Base-by-base conservation (phyloP, 2,797 vertebrate species). In the Hemibagrus guttatus region DNA sequence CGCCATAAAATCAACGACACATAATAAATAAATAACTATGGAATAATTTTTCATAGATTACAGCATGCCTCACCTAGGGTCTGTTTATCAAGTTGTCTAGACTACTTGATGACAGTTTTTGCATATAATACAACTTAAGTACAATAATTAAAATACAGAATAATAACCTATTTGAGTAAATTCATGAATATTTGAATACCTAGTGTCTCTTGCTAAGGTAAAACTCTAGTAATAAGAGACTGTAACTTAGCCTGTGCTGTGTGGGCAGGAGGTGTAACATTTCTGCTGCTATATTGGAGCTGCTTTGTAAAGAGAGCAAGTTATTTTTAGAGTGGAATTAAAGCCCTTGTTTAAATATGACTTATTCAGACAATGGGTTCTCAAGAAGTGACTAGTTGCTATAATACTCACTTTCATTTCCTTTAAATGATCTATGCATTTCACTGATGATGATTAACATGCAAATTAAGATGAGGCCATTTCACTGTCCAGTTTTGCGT, bases 211-310 rank as follows among this genome's bases (percentile, higher is more conserved):
- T 6, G 13, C 58, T 28, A 66, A 64, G 52, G 49, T 31, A 84
- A 87, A 76, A 64, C 7, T 66, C 58, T 39, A 82, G 54, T 85
- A 68, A 88, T 17, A 66, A 68, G 12, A 80, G 59, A 54, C 56
- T 61, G 72, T 19, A 64, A 54, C 52, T 64, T 81, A 26, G 58
- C 69, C 81, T 46, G 54, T 17, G 63, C 74, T 54, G 81, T 79
- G 84, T 86, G 83, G 82, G 83, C 71, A 66, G 76, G 85, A 81
- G 86, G 66, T 84, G 82, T 84, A 81, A 69, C 78, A 39, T 85
- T 49, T 75, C 83, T 35, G 42, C 79, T 54, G 76, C 82, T 74
- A 66, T 76, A 66, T 75, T 78, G 56, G 46, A 80, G 42, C 26
- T 84, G 52, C 78, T 87, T 59, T 89, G 56, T 39, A 84, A 79